Percentiles rank a stretch among this genome's conserved stretches.
These are phyloP conservation scores for Glossophaga mutica DNA, from an alignment of 2,797 vertebrate species.

Conservation along the genomic window DNA sequence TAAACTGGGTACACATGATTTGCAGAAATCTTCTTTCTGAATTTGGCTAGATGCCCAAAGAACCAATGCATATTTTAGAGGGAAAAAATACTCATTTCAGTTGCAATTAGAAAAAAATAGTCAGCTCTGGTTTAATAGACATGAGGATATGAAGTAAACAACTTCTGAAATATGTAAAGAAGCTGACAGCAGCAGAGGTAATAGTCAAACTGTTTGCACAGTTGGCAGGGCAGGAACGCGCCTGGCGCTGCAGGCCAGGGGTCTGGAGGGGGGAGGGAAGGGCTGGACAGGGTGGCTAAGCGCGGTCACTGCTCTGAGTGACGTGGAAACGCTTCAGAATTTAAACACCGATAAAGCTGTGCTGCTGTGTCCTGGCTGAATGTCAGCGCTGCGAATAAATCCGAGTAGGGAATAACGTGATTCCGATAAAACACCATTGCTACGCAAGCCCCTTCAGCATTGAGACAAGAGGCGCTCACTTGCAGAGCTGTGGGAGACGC, in stretches of 20 bases:
- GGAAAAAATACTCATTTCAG: not conserved
- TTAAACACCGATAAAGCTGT: not conserved
- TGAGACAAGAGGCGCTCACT: not conserved
- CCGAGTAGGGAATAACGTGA: not conserved
- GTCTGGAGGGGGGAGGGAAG: not conserved
- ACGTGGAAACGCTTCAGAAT: not conserved
- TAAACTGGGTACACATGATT: not conserved
- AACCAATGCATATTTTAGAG: not conserved
- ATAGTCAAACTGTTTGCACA: not conserved
- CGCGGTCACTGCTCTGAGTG: not conserved
- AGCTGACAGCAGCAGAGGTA: not conserved
- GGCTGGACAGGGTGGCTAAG: not conserved
- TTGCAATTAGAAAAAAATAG: not conserved
- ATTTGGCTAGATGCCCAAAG: not conserved
- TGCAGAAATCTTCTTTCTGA: constrained; percentile 16
- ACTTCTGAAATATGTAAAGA: not conserved
- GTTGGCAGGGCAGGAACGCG: not conserved
- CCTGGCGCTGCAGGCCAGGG: not conserved
- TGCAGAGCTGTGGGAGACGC: too few species aligned
- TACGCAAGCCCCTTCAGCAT: not conserved
- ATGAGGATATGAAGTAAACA: not conserved
- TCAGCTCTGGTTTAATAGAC: not conserved
- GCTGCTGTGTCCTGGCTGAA: not conserved
- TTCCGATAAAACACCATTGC: not conserved
- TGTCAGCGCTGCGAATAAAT: not conserved